Conservation (phyloP, 2,797 vertebrate genomes). For the Tokudaia muenninki region DNA sequence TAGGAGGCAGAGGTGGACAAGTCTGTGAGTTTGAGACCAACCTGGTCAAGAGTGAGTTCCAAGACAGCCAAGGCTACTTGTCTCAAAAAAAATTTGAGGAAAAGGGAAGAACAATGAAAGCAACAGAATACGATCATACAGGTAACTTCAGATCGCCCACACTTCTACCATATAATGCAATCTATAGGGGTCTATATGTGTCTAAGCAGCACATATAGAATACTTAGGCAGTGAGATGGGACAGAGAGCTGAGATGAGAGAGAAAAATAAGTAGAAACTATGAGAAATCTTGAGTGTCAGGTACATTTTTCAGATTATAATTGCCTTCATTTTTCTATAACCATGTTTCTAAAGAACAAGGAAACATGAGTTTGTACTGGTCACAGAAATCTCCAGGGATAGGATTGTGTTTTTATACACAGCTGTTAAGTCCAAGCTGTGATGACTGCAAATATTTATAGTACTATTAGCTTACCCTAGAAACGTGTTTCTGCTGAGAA, state of each 20-base stretch:
- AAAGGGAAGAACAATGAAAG: not conserved
- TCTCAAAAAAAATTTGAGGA: not conserved
- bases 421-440: not conserved
- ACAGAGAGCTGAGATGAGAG: not conserved
- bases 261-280: not conserved
- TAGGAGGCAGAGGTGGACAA: not conserved
- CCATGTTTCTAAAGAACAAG: not conserved
- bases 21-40: not conserved
- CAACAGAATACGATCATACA: not conserved
- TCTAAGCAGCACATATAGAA: not conserved
- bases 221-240: too few relatives aligned
- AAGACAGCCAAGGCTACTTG: not conserved
- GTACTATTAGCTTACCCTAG: not conserved
- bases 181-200: not conserved
- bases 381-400: not conserved
- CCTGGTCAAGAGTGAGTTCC: not conserved
- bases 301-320: not conserved
- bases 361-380: not conserved
- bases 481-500: conserved; percentile 22
- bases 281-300: not conserved
- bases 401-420: not conserved
- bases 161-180: not conserved
- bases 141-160: not conserved
- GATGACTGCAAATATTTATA: conserved; percentile 3
- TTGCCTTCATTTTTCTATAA: not conserved